Evolutionary conservation across 2,888 invertebrate genomes (phyloP).

Genomic region (Drosophila trichaetosa): DNA sequence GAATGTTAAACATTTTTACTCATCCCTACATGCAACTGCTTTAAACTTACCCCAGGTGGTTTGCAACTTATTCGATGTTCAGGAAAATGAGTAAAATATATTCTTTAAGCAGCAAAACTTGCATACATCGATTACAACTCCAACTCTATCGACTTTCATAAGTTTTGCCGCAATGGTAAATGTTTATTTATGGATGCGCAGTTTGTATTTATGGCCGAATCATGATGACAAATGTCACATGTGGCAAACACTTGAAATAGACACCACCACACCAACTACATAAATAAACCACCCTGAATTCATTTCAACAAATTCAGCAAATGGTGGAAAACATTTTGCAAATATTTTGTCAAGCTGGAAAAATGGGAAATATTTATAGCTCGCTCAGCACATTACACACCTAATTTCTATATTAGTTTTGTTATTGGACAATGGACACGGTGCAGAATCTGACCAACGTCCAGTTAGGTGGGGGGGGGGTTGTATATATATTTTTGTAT

Average conservation of each 20-base stretch:
- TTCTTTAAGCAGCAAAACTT: not conserved
- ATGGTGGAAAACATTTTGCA: constrained; percentile 57
- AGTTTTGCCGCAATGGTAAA: constrained; percentile 45
- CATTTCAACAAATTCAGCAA: constrained; percentile 6
- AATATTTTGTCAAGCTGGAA: constrained; percentile 66
- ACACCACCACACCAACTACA: constrained; percentile 38
- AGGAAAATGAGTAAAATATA: not conserved
- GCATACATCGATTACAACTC: not conserved
- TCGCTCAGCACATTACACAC: constrained; percentile 80
- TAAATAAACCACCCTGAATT: constrained; percentile 42
- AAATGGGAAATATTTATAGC: constrained; percentile 71
- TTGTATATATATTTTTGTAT: constrained; percentile 56
- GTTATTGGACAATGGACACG: constrained; percentile 44
- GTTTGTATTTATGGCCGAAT: constrained; percentile 79
- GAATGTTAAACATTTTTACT: not conserved
- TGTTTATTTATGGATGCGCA: constrained; percentile 73
- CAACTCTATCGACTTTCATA: constrained; percentile 29
- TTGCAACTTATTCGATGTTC: not conserved
- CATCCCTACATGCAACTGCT: not conserved
- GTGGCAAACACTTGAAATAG: constrained; percentile 72
- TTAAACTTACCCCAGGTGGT: not conserved
- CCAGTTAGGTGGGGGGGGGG: constrained; percentile 13
- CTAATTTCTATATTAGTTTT: constrained; percentile 80
- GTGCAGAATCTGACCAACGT: constrained; percentile 22
- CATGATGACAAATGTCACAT: constrained; percentile 80